Percentiles rank a stretch among this genome's conserved stretches.
Conservation (phyloP, 2,113 vertebrate species). For the Puntigrus tetrazona region DNA sequence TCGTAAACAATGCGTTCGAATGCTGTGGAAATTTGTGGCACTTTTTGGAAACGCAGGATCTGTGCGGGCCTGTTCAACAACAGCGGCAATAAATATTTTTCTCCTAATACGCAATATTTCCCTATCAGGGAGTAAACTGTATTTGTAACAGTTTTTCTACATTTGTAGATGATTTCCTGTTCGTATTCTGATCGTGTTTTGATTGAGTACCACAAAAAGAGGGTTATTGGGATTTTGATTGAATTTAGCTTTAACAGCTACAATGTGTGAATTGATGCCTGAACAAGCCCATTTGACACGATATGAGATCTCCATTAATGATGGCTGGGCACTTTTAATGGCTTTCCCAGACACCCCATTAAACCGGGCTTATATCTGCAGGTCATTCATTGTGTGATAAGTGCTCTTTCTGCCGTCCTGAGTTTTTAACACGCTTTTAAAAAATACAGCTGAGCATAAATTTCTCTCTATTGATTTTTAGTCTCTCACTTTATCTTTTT, state of each 20-base stretch:
- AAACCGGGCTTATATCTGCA: slow-evolving; percentile 62
- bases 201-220: slow-evolving; percentile 11
- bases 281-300: slow-evolving; percentile 60
- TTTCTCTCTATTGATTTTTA: slow-evolving; percentile 65
- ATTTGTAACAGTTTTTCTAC: not conserved
- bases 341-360: slow-evolving; percentile 59
- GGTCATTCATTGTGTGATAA: slow-evolving; percentile 65
- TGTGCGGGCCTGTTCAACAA: not conserved
- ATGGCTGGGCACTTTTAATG: slow-evolving; percentile 62
- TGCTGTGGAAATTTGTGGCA: not conserved
- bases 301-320: slow-evolving; percentile 64
- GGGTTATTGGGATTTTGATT: slow-evolving; percentile 40
- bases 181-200: slow-evolving; percentile 5
- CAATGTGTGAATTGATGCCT: slow-evolving; percentile 56
- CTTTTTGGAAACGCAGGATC: not conserved
- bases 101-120: not conserved
- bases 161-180: slow-evolving; percentile 42
- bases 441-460: slow-evolving; percentile 64
- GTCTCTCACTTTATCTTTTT: slow-evolving; percentile 32
- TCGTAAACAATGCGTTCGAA: not conserved
- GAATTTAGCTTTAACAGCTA: slow-evolving; percentile 28
- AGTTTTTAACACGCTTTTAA: slow-evolving; percentile 65
- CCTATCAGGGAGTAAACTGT: not conserved
- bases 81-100: not conserved
- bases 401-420: slow-evolving; percentile 57